Evolutionary conservation across 2,888 invertebrate genomes (phyloP).

Genomic region (Gastracanthus pulcherrimus): DNA sequence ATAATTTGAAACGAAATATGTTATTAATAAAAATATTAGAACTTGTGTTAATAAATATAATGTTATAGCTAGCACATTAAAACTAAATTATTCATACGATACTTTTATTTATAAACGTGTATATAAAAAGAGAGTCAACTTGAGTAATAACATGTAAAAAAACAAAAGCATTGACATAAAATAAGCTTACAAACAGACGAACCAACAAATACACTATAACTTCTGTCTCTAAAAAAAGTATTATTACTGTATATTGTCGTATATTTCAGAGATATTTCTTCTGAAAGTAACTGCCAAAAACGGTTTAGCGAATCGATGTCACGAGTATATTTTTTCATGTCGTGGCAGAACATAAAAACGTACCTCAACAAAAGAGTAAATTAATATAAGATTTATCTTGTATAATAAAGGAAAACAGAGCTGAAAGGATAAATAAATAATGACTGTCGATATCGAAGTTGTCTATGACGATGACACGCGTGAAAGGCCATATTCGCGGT

Average conservation of each 20-base stretch:
- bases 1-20: too few species aligned
- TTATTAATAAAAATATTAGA: too few species aligned
- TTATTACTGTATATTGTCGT: slow-evolving; percentile 34
- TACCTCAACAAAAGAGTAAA: slow-evolving; percentile 39
- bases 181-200: slow-evolving; percentile 6
- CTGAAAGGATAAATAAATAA: not conserved
- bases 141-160: not conserved
- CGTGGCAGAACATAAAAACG: slow-evolving; percentile 39
- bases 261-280: slow-evolving; percentile 34
- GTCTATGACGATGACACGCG: not conserved
- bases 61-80: too few species aligned
- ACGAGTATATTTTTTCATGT: slow-evolving; percentile 49
- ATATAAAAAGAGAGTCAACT: not conserved
- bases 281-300: slow-evolving; percentile 54
- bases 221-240: slow-evolving; percentile 21
- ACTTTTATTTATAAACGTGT: not conserved
- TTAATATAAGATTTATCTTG: slow-evolving; percentile 19
- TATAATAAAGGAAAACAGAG: not conserved
- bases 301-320: slow-evolving; percentile 25
- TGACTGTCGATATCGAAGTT: not conserved
- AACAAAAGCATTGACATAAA: not conserved
- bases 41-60: too few species aligned
- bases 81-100: too few species aligned
- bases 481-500: not conserved
- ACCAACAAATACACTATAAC: slow-evolving; percentile 3